Percentiles rank a stretch among this genome's conserved stretches.
Conservation (phyloP, 2,797 vertebrate species). For the Clamator glandarius region DNA sequence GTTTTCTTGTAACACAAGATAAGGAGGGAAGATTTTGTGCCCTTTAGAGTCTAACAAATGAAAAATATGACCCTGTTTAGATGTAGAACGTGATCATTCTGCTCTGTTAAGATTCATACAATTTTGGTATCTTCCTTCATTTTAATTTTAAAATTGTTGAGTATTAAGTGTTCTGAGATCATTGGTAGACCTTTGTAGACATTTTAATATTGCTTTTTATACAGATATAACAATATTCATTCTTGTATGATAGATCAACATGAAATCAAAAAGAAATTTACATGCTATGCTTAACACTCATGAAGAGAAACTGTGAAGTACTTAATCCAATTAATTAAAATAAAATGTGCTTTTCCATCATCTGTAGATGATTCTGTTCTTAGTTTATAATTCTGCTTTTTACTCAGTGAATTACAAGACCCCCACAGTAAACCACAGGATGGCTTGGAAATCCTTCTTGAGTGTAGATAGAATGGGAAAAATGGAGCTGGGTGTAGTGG, state of each 20-base stretch:
- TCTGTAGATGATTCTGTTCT: neutral
- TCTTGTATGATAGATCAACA: neutral
- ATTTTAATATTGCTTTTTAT: neutral
- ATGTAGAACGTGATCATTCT: neutral
- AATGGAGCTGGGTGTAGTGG: accelerated
- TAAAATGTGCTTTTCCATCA: neutral
- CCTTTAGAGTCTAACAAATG: neutral
- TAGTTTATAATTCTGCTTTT: neutral
- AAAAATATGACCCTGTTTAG: neutral
- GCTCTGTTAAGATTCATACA: neutral
- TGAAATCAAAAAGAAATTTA: constrained; percentile 31
- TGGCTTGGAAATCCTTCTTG: accelerated
- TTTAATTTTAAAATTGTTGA: neutral
- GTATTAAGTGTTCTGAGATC: neutral
- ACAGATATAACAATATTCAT: neutral
- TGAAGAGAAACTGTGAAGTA: neutral
- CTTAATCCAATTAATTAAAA: constrained; percentile 33
- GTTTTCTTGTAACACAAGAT: neutral
- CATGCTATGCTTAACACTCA: neutral
- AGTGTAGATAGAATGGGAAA: neutral
- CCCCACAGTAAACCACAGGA: neutral
- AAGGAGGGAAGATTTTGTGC: neutral
- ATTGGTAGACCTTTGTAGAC: neutral
- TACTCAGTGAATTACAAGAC: neutral
- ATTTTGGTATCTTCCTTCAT: neutral